phyloP scores from a whole-genome alignment of 2,888 invertebrate species.

The Uloborus plumipes region DNA sequence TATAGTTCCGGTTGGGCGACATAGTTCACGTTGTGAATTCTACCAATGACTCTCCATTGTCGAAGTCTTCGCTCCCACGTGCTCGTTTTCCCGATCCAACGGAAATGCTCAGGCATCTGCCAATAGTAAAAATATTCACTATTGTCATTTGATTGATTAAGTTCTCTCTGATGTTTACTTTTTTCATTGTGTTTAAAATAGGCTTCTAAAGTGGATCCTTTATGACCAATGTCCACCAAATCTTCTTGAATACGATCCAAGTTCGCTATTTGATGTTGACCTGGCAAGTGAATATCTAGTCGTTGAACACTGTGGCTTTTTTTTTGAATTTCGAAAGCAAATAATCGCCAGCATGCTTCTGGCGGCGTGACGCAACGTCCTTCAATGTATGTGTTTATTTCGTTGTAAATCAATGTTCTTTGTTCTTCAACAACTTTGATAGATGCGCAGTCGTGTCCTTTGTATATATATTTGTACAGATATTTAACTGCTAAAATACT shows the following conservation, averaged over 20 bases:
- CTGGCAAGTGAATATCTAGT: background rate
- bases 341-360: conserved; percentile 9
- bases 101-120: background rate
- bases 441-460: conserved; percentile 5
- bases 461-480: conserved; percentile 11
- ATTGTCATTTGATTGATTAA: background rate
- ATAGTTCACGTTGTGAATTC: conserved; percentile 3
- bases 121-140: background rate
- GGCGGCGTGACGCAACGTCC: background rate
- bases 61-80: background rate
- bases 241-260: conserved; percentile 1
- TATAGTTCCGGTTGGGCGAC: background rate
- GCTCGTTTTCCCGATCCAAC: conserved; percentile 8
- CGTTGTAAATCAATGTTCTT: conserved; percentile 3
- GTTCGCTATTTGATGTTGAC: background rate
- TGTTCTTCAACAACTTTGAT: conserved; percentile 5
- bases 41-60: background rate
- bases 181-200: background rate
- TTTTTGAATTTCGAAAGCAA: conserved; percentile 1
- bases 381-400: conserved; percentile 5
- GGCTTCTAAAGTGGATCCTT: conserved; percentile 7
- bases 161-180: background rate
- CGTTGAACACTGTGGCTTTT: conserved; percentile 4
- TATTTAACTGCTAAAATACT: background rate
- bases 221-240: background rate